Conservation (phyloP, 2,113 vertebrate genomes). For the Corynorhinus townsendii region DNA sequence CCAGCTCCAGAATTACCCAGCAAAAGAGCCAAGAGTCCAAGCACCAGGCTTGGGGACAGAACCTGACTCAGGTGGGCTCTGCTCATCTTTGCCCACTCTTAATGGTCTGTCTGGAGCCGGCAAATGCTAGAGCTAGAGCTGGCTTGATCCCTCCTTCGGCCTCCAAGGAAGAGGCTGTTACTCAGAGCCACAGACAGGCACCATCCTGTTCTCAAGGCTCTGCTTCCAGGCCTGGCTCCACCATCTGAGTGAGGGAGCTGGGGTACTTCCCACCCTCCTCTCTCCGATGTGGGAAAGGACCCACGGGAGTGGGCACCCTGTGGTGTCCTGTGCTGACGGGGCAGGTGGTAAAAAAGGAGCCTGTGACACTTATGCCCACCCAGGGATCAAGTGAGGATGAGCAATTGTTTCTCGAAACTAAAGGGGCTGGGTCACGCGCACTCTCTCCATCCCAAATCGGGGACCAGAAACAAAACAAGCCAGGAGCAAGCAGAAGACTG, state of each 20-base stretch:
- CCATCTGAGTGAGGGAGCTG: not conserved
- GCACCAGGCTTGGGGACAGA: not conserved
- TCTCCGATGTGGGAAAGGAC: not conserved
- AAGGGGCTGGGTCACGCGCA: not conserved
- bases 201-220: not conserved
- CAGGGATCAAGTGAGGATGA: not conserved
- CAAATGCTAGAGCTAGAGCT: not conserved
- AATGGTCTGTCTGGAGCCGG: not conserved
- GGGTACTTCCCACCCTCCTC: not conserved
- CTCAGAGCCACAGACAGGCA: not conserved
- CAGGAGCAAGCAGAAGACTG: slow-evolving; percentile 36
- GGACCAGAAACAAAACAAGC: not conserved
- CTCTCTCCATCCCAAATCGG: not conserved
- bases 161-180: not conserved
- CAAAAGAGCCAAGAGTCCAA: not conserved
- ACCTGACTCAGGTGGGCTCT: not conserved
- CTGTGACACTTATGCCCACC: not conserved
- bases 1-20: accelerated
- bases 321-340: not conserved
- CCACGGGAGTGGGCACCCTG: not conserved
- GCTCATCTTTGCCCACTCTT: not conserved
- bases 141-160: too few species aligned
- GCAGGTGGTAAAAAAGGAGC: not conserved
- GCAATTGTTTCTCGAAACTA: not conserved
- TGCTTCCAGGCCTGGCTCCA: not conserved